Base-by-base conservation (phyloP, 2,888 invertebrate species). In the Gandaritis pyraliata region DNA sequence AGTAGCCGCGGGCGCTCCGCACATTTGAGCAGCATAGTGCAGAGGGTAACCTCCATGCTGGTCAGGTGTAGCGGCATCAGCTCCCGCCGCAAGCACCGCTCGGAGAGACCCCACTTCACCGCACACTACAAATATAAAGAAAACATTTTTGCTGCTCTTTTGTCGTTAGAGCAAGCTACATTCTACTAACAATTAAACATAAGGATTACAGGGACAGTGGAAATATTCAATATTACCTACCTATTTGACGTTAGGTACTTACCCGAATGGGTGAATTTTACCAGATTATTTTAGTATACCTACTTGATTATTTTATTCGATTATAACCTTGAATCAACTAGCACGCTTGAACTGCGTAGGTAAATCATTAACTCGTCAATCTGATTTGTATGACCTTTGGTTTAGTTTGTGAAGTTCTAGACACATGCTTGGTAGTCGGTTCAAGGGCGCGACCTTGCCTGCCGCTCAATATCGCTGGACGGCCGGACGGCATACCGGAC, bases 11-110 rank as follows among this genome's bases (percentile, higher is more conserved):
- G 94, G 95, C 16, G 96, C 96, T 0, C 97, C 98, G 80, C 98
- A 98, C 95, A 99, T 98, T 88, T 99, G 98, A 12, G 99, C 98
- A 0, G 99, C 98, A 87, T 99, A 99, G 87, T 99, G 99, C 58
- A 99, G 91, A 0, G 99, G 98, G 76, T 96, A 98, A 13, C 99
- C 99, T 16, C 98, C 98, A 82, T 98, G 97, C 70, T 97, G 96
- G 87, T 99, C 99, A 0, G 98, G 95, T 0, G 96, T 96, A 12
- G 97, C 96, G 7, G 98, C 95, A 73, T 96, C 95, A 0, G 98
- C 98, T 4, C 98, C 98, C 1, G 96, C 95, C 2, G 96, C 95
- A 72, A 98, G 88, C 48, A 99, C 95, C 0, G 97, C 94, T 45
- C 98, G 95, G 66, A 98, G 90, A 15, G 98, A 96, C 65, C 97